These are phyloP conservation scores for Matsumyia berberina DNA, from an alignment of 2,888 invertebrate genomes.

Conservation along the genomic window DNA sequence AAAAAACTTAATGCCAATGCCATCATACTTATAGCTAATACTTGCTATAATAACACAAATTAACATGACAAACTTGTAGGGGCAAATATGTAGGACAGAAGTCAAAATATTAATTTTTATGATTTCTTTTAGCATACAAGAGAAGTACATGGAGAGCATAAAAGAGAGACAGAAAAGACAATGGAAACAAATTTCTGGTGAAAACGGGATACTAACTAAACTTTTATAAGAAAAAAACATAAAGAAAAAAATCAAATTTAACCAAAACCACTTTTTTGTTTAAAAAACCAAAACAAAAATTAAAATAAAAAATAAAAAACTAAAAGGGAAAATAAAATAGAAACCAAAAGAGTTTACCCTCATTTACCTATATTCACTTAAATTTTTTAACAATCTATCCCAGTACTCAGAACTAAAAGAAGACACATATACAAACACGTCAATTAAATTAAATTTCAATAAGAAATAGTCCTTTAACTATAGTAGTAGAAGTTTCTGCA, in stretches of 20 bases:
- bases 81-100: constrained; percentile 24
- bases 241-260: not conserved
- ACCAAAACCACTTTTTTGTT: not conserved
- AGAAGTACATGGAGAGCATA: constrained; percentile 68
- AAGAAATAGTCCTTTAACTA: constrained; percentile 47
- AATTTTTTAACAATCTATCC: constrained; percentile 85
- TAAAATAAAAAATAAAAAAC: constrained; percentile 17
- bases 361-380: constrained; percentile 85
- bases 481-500: constrained; percentile 30
- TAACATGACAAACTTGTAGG: constrained; percentile 58
- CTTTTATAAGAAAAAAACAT: constrained; percentile 27
- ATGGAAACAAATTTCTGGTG: constrained; percentile 50
- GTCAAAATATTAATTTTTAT: constrained; percentile 35
- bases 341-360: constrained; percentile 63
- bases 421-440: constrained; percentile 79
- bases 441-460: constrained; percentile 74
- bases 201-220: constrained; percentile 68
- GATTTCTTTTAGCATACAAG: constrained; percentile 65
- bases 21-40: constrained; percentile 63
- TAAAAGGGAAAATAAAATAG: too few relatives aligned
- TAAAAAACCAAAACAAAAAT: constrained; percentile 13
- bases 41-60: constrained; percentile 62
- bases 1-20: constrained; percentile 60
- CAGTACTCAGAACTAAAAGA: constrained; percentile 85
- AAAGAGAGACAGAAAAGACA: constrained; percentile 54